Evolutionary conservation across 2,797 vertebrate species (phyloP).

Genomic region (Natrix natrix): DNA sequence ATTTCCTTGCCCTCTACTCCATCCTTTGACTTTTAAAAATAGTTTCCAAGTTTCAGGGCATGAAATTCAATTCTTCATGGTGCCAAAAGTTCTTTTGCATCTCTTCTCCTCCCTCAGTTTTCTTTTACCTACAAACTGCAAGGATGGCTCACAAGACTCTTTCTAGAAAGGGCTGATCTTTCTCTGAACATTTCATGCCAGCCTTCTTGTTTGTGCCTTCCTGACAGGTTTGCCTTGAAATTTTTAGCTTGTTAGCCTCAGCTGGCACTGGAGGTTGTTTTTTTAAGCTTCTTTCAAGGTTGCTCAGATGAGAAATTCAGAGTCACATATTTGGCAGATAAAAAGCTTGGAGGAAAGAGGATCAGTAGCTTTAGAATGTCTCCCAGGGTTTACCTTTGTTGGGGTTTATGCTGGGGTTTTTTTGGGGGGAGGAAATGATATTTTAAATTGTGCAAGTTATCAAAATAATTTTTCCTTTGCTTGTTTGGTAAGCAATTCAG

Average conservation of each 20-base stretch:
- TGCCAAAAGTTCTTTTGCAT: background rate
- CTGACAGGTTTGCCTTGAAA: conserved; percentile 28
- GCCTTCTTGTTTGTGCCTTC: background rate
- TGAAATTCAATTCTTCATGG: background rate
- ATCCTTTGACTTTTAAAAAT: background rate
- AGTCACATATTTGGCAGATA: background rate
- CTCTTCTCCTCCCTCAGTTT: background rate
- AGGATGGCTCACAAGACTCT: background rate
- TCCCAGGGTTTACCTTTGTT: background rate
- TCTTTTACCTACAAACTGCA: background rate
- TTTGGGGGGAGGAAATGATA: background rate
- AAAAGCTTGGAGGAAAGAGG: conserved; percentile 13
- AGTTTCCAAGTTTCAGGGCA: background rate
- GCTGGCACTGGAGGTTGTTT: background rate
- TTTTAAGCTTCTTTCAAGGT: conserved; percentile 17
- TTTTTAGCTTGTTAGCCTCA: conserved; percentile 21
- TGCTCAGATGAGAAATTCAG: conserved; percentile 13
- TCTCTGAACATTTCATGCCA: conserved; percentile 14
- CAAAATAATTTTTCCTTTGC: background rate
- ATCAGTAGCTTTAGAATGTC: conserved; percentile 10
- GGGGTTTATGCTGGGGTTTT: background rate
- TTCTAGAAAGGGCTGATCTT: background rate
- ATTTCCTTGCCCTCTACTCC: background rate
- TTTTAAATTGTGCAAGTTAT: background rate
- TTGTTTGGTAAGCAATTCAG: background rate